Evolutionary conservation across 2,113 vertebrate species (phyloP).

Genomic region (Hemichromis elongatus): DNA sequence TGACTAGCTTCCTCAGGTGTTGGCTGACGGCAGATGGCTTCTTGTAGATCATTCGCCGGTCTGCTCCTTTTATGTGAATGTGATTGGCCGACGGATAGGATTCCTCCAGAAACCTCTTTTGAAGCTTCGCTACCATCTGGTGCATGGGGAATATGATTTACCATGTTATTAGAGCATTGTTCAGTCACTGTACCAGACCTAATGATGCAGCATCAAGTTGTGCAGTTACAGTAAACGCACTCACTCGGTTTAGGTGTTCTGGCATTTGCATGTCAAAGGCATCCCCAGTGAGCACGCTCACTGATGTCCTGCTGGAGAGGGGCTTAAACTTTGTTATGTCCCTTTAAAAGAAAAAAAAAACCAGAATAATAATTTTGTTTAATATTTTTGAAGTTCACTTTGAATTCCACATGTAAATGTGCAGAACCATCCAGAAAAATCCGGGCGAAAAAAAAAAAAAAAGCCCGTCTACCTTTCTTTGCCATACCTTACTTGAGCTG

Average conservation of each 20-base stretch:
- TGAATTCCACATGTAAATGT: neutral
- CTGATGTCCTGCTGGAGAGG: constrained; percentile 67
- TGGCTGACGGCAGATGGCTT: constrained; percentile 71
- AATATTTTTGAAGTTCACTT: neutral
- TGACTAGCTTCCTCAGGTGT: constrained; percentile 73
- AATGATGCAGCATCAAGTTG: neutral
- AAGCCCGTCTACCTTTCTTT: neutral
- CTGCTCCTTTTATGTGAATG: constrained; percentile 70
- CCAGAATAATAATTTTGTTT: neutral
- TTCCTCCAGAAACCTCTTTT: constrained; percentile 72
- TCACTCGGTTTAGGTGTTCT: constrained; percentile 73
- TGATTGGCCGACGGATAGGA: constrained; percentile 73
- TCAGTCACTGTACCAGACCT: neutral
- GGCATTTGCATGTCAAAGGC: constrained; percentile 71
- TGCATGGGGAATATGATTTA: constrained; percentile 25
- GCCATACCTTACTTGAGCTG: constrained; percentile 74
- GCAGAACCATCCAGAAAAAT: neutral
- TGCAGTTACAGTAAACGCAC: neutral
- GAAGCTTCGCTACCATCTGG: constrained; percentile 75
- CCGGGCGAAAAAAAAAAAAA: neutral
- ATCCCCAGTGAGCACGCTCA: constrained; percentile 74
- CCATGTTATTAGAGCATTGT: constrained; percentile 9
- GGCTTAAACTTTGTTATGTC: constrained; percentile 76
- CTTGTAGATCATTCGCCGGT: constrained; percentile 78
- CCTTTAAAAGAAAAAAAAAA: constrained; percentile 43